Conservation (phyloP, 2,888 invertebrate genomes). For the Podotricha telesiphe region DNA sequence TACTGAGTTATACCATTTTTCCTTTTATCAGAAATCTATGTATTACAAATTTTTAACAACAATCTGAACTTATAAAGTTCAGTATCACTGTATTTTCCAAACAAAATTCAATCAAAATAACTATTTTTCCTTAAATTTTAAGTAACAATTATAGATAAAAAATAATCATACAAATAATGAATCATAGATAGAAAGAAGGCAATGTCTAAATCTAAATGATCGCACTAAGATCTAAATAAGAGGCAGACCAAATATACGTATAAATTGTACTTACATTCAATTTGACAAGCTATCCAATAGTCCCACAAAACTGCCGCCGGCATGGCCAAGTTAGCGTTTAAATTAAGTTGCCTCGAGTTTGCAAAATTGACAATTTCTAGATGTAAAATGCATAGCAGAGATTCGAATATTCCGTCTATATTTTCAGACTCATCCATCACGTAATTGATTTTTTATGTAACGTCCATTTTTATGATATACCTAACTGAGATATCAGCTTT, state of each 20-base stretch:
- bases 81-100: too few relatives aligned
- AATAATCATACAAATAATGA: too few relatives aligned
- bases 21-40: too few relatives aligned
- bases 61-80: too few relatives aligned
- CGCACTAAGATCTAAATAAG: neutral
- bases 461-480: neutral
- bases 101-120: too few relatives aligned
- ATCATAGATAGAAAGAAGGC: neutral
- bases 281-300: constrained; percentile 29
- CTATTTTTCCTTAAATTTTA: too few relatives aligned
- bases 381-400: constrained; percentile 21
- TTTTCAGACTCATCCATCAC: constrained; percentile 16
- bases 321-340: constrained; percentile 33
- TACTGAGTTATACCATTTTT: too few relatives aligned
- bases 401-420: constrained; percentile 16
- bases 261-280: constrained; percentile 26
- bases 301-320: constrained; percentile 24
- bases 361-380: constrained; percentile 31
- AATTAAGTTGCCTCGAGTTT: constrained; percentile 35
- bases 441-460: constrained; percentile 16
- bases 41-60: too few relatives aligned
- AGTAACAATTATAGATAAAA: too few relatives aligned
- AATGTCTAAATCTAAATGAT: neutral
- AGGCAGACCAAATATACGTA: constrained; percentile 23
- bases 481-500: neutral